Evolutionary conservation across 2,113 vertebrate genomes (phyloP).

Genomic region (Ceratotherium simum): DNA sequence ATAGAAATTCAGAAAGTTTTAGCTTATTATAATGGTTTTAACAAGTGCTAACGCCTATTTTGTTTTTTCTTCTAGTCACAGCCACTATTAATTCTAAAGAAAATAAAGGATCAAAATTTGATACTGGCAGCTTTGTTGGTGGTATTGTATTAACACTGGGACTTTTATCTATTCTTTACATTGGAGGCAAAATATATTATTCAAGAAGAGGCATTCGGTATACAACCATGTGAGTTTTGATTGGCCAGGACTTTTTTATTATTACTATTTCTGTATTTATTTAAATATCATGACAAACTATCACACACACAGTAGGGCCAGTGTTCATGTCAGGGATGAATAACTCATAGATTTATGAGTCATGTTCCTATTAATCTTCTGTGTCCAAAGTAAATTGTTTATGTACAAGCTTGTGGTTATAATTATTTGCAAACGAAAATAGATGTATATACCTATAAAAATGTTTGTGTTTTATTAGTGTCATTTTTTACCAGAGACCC

Average conservation of each 20-base stretch:
- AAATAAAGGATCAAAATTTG: constrained; percentile 84
- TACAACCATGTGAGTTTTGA: constrained; percentile 89
- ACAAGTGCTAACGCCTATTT: not conserved
- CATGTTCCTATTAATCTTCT: not conserved
- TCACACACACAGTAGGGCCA: not conserved
- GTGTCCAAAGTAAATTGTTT: not conserved
- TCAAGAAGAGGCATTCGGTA: constrained; percentile 89
- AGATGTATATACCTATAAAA: not conserved
- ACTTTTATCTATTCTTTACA: constrained; percentile 85
- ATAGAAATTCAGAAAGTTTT: not conserved
- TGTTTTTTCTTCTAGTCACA: constrained; percentile 75
- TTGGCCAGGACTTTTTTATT: not conserved
- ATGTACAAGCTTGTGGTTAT: not conserved
- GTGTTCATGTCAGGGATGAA: not conserved
- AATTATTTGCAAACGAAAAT: not conserved
- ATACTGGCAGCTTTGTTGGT: constrained; percentile 89
- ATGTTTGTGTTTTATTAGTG: not conserved
- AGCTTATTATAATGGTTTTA: not conserved
- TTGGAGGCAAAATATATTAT: constrained; percentile 88
- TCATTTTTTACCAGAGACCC: not conserved
- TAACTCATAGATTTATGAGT: not conserved
- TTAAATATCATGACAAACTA: not conserved
- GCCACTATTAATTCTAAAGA: constrained; percentile 62
- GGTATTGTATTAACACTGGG: constrained; percentile 89
- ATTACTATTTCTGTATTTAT: not conserved